A percentile compares a stretch with the other conserved stretches of the same genome.
phyloP scores from a whole-genome alignment of 2,888 invertebrate genomes.

The Dasysyrphus tricinctus region DNA sequence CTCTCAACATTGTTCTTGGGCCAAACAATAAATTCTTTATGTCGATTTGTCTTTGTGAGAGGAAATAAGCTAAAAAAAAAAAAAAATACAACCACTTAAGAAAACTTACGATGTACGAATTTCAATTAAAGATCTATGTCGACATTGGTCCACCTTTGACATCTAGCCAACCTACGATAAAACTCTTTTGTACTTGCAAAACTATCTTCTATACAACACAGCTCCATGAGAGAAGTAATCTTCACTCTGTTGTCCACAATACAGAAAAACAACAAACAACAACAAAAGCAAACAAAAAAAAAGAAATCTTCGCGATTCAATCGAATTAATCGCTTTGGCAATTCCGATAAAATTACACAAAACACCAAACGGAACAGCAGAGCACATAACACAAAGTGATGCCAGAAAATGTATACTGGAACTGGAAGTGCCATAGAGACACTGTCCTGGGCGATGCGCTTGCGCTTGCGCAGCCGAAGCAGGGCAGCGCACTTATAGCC shows the following conservation, averaged over 20 bases:
- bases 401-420: slow-evolving; percentile 16
- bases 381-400: slow-evolving; percentile 33
- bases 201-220: background rate
- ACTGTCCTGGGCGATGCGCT: background rate
- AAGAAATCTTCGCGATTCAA: slow-evolving; percentile 37
- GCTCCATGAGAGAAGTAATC: slow-evolving; percentile 26
- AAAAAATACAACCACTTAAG: slow-evolving; percentile 36
- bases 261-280: background rate
- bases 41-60: background rate
- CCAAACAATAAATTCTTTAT: slow-evolving; percentile 5
- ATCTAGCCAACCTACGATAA: slow-evolving; percentile 41
- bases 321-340: slow-evolving; percentile 69
- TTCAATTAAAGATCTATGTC: slow-evolving; percentile 70
- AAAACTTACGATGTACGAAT: slow-evolving; percentile 54
- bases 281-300: background rate
- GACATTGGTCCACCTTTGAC: slow-evolving; percentile 69
- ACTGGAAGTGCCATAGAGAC: slow-evolving; percentile 3
- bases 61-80: background rate
- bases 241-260: background rate
- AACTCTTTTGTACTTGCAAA: slow-evolving; percentile 25
- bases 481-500: slow-evolving; percentile 43
- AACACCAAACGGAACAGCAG: slow-evolving; percentile 57
- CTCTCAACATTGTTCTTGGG: background rate
- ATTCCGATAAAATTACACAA: slow-evolving; percentile 72
- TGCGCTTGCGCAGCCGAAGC: background rate